A percentile compares a stretch with the other conserved stretches of the same genome.
Evolutionary conservation across 1,140 invertebrate genomes (phyloP).

Genomic region (Mizuhopecten yessoensis): DNA sequence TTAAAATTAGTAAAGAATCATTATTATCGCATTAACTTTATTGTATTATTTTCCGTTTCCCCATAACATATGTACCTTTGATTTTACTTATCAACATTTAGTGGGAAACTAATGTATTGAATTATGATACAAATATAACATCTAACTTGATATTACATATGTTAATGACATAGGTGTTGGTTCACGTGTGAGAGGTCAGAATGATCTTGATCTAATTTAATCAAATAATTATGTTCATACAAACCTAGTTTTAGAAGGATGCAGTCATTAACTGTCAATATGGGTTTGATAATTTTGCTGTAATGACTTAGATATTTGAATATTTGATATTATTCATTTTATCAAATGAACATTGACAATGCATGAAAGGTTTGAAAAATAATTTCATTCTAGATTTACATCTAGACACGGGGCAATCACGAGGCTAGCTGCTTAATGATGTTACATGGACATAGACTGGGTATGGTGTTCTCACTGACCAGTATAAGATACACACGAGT

Average conservation of each 20-base stretch:
- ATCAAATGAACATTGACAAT: background rate
- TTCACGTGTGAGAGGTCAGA: too few relatives aligned
- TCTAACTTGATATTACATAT: too few relatives aligned
- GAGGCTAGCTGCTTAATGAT: background rate
- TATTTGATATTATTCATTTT: background rate
- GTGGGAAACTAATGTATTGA: too few relatives aligned
- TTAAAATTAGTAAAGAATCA: too few relatives aligned
- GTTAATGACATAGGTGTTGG: too few relatives aligned
- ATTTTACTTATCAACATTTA: too few relatives aligned
- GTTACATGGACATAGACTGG: background rate
- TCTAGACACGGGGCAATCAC: slow-evolving; percentile 8
- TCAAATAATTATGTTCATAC: background rate
- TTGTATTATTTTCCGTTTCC: too few relatives aligned
- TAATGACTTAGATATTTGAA: background rate
- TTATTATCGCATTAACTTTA: too few relatives aligned
- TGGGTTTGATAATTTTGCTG: background rate
- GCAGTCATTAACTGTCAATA: background rate
- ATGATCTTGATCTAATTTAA: background rate
- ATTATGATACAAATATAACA: too few relatives aligned
- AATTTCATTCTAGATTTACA: background rate
- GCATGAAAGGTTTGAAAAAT: background rate
- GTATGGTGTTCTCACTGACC: background rate
- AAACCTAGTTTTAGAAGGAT: too few relatives aligned
- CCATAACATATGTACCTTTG: too few relatives aligned
- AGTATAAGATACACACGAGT: background rate